Base-by-base conservation (phyloP, 2,888 invertebrate species). In the Seira ritae region DNA sequence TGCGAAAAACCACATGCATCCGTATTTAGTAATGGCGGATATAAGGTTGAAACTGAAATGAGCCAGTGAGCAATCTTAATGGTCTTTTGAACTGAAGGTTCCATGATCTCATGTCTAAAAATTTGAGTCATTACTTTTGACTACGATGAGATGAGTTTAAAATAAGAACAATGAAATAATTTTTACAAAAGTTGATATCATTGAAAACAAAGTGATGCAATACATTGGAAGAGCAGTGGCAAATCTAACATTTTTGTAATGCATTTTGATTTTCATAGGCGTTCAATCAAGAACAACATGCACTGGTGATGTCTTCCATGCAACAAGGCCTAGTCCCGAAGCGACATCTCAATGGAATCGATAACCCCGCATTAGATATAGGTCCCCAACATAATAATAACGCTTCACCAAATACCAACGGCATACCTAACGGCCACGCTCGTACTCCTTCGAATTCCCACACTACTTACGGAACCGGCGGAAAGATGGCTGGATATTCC, bases 211-310 rank as follows among this genome's bases (percentile, higher is more conserved):
- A 68, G 15, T 68, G 68, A 31, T 24, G 37, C 68, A n/a, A 19
- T n/a, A 3, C 10, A 23, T n/a, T n/a, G n/a, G n/a, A n/a, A n/a
- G n/a, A n/a, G n/a, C n/a, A n/a, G n/a, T n/a, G n/a, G n/a, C n/a
- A n/a, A n/a, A n/a, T n/a, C n/a, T n/a, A n/a, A n/a, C n/a, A n/a
- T n/a, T n/a, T n/a, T n/a, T n/a, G n/a, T n/a, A n/a, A n/a, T n/a
- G n/a, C 10, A 12, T 67, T 67, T 20, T 31, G 2, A 31, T 74
- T 19, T 6, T 67, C 50, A 66, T 22, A 87, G 88, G 84, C 86
- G 20, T 88, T 88, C 80, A 88, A 88, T 85, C 86, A 87, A 69
- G 88, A 87, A 69, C 85, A 88, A 66, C 82, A 84, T 68, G 75
- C 76, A 60, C 73, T 83, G 22, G 74, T 86, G 55, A 87, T 87